Conservation (phyloP, 2,113 vertebrate genomes). For the Amphilophus citrinellus region DNA sequence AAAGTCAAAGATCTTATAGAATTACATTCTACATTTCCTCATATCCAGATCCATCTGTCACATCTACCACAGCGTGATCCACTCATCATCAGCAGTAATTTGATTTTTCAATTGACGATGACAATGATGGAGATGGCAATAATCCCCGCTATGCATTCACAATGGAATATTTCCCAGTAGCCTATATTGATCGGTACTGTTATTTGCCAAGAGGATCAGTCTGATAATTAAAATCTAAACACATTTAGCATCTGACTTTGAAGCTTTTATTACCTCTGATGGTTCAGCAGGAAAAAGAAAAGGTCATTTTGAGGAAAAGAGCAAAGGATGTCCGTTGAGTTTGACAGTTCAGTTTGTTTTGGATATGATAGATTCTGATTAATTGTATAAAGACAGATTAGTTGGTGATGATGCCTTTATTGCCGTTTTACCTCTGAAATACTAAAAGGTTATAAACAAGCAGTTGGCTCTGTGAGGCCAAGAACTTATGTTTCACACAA, state of each 20-base stretch:
- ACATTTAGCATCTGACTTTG: slow-evolving; percentile 77
- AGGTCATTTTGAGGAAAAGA: slow-evolving; percentile 75
- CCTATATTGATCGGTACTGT: slow-evolving; percentile 82
- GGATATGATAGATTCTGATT: slow-evolving; percentile 69
- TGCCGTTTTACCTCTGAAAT: slow-evolving; percentile 25
- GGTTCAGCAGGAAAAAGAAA: slow-evolving; percentile 74
- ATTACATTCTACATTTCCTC: slow-evolving; percentile 14
- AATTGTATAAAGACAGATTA: slow-evolving; percentile 65
- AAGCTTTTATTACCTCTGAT: slow-evolving; percentile 77
- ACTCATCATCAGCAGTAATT: slow-evolving; percentile 72
- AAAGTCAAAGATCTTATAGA: slow-evolving; percentile 26
- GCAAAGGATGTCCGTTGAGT: slow-evolving; percentile 30
- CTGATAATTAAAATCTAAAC: slow-evolving; percentile 84
- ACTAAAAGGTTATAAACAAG: slow-evolving; percentile 37
- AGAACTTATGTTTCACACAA: neutral
- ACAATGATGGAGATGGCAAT: slow-evolving; percentile 67
- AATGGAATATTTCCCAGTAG: slow-evolving; percentile 80
- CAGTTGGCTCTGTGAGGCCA: slow-evolving; percentile 9
- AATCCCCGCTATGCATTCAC: slow-evolving; percentile 71
- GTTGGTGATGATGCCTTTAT: slow-evolving; percentile 37
- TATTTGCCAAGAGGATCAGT: slow-evolving; percentile 84
- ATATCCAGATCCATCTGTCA: slow-evolving; percentile 31
- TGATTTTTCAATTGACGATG: slow-evolving; percentile 71
- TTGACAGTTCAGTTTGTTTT: slow-evolving; percentile 74
- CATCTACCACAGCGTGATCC: slow-evolving; percentile 38